Base-by-base conservation (phyloP, 2,888 invertebrate genomes). In the Epinotia brunnichana region DNA sequence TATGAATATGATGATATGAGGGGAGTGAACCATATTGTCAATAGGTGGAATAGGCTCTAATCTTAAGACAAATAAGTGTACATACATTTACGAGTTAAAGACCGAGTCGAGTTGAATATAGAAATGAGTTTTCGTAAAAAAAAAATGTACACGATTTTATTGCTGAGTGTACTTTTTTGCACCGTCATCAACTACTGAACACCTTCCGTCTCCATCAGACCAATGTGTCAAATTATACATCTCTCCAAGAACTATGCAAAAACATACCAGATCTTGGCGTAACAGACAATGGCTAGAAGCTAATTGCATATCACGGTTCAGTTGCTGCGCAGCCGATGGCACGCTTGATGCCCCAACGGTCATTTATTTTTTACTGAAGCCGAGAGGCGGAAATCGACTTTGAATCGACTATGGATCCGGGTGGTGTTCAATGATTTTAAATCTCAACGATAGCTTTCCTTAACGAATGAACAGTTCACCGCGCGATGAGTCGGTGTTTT, bases 341-440 rank as follows among this genome's bases (percentile, higher is more conserved):
- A 80, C 82, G 82, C 80, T 80, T 80, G 79, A 76, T 76, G 79
- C 77, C 81, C 81, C 83, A 86, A 85, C 85, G 83, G 83, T 83
- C 82, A 80, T 80, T 84, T 87, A 86, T 88, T 86, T 86, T 61
- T 74, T 73, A 69, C 63, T 39, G 19, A 21, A 59, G 21, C 80
- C 76, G 79, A 77, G 76, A 78, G 76, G 76, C 86, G 87, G 90
- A 89, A 87, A 88, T 89, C 85, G 86, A 79, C 81, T 82, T 82
- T 81, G 85, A 84, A 81, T 87, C 82, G 80, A 82, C 81, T 80
- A 73, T 78, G 80, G 78, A 81, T 83, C 81, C 82, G 84, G 82
- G 82, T 78, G 75, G 77, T 78, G 79, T 78, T 70, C 79, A 77
- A 80, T 82, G 69, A 53, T 69, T 69, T 60, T 15, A 69, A 9